Percentiles rank a stretch among this genome's conserved stretches.
Evolutionary conservation across 2,113 vertebrate genomes (phyloP).

Genomic region (Micromys minutus): DNA sequence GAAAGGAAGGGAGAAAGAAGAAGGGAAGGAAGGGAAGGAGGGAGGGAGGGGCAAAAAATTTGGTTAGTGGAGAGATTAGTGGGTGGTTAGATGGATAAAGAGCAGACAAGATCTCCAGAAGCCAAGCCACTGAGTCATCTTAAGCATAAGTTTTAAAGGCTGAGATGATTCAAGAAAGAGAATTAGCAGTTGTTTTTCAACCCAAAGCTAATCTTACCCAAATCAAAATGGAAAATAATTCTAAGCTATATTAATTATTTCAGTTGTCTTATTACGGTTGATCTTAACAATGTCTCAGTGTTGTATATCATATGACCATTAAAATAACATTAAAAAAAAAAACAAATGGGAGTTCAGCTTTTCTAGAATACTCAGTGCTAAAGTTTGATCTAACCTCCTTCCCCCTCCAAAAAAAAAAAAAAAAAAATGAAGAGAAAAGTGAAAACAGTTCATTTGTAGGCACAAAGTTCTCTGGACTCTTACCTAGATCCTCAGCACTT

Average conservation of each 20-base stretch:
- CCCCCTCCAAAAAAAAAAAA: not conserved
- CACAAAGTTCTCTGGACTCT: not conserved
- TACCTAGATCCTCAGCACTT: not conserved
- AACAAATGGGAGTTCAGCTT: not conserved
- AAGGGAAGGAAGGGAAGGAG: too few relatives aligned
- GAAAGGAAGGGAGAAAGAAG: too few relatives aligned
- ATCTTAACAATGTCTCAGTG: not conserved
- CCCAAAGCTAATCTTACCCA: not conserved
- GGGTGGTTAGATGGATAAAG: not conserved
- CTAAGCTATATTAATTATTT: not conserved
- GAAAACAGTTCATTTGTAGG: not conserved
- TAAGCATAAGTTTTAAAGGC: constrained; percentile 15
- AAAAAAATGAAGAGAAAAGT: not conserved
- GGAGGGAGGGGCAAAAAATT: not conserved
- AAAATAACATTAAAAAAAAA: not conserved
- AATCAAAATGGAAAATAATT: constrained; percentile 3
- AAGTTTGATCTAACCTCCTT: not conserved
- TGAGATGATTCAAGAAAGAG: not conserved
- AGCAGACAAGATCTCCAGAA: constrained; percentile 1
- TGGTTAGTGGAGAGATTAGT: not conserved
- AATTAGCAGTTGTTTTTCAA: not conserved
- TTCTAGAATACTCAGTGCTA: not conserved
- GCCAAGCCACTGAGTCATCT: constrained; percentile 24
- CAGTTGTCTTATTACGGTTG: not conserved
- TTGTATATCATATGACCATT: not conserved